Base-by-base conservation (phyloP, 1,140 invertebrate species). In the Lordiphosa clarofinis region DNA sequence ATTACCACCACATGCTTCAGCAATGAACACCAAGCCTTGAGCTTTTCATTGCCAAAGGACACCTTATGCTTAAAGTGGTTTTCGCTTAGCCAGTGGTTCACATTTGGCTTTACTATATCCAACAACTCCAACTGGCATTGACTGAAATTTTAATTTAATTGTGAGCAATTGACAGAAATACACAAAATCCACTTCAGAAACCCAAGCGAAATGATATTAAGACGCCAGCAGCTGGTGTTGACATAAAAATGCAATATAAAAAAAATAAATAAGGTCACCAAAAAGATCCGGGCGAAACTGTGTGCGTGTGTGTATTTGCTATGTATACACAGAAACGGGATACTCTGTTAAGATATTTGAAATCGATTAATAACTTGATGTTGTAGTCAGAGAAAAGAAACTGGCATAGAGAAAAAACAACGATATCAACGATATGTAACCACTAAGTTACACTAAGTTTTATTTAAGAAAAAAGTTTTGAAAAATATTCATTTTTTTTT, bases 221-320 rank as follows among this genome's bases (percentile, higher is more conserved):
- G 71, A 65, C 54, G 71, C 58, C 61, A 61, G 28, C 75, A 81
- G 75, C 75, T 81, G 76, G 48, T 55, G 71, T 82, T 81, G 75
- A 81, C 75, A 81, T 81, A 81, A 82, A 81, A 81, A 72, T 58
- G 75, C 76, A 81, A 81, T 81, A 81, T 75, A n/a, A n/a, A 79
- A 81, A 28, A 28, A 28, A 28, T 28, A 28, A 82, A 63, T 75
- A 60, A 56, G 36, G 73, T 48, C 50, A 58, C 38, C 53, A 53
- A 66, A 66, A 42, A 50, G 54, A 56, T 69, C 31, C 24, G 7
- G 24, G 24, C 24, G 24, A 7, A 28, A 28, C 24, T 0, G 24
- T 28, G 6, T 28, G 24, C 7, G 24, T 28, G 6, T 28, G 21
- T 21, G 21, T 21, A 4, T 21, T 28, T 28, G 24, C 24, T 28